Base-by-base conservation (phyloP, 2,113 vertebrate genomes). In the Microcebus murinus region DNA sequence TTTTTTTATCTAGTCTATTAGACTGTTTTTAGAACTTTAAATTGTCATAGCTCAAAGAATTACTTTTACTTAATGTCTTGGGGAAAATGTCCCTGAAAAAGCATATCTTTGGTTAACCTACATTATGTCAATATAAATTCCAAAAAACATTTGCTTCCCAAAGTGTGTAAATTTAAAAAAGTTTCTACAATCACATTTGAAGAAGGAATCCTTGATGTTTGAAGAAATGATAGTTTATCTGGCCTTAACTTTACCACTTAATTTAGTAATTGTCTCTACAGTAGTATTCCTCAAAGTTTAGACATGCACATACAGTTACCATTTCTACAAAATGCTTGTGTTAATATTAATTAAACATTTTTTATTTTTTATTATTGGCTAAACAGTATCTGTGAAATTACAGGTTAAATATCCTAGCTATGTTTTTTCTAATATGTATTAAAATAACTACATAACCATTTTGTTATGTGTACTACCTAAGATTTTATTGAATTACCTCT, bases 1-100 rank as follows among this genome's bases (percentile, higher is more conserved):
- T 57, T 95, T 83, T 27, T 93, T 96, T 34, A 83, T n/a, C 34
- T 85, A 86, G 34, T 86, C 11, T 91, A 0, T 95, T 89, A 34
- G 5, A 36, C 25, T 31, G 2, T 55, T 88, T 96, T 94, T 76
- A 92, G 57, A 92, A 92, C 55, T 80, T 92, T 39, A 82, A 93
- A 70, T 61, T 42, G 31, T 11, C 73, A 4, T 67, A 73, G 4
- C 17, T 88, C 34, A 77, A 71, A 77, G 8, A 94, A 88, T 17
- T 71, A 63, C 68, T 87, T 90, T 92, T 87, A 45, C 23, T 52
- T 87, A 52, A 67, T 39, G 21, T 80, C 25, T 87, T 95, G 18
- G 61, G 61, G 55, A 45, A 94, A 83, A 80, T 96, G 8, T 89
- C 23, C 68, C 87, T 70, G 50, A 57, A 45, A 70, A 92, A 91